Evolutionary conservation across 2,888 invertebrate species (phyloP).

Genomic region (Masnerella sp.): DNA sequence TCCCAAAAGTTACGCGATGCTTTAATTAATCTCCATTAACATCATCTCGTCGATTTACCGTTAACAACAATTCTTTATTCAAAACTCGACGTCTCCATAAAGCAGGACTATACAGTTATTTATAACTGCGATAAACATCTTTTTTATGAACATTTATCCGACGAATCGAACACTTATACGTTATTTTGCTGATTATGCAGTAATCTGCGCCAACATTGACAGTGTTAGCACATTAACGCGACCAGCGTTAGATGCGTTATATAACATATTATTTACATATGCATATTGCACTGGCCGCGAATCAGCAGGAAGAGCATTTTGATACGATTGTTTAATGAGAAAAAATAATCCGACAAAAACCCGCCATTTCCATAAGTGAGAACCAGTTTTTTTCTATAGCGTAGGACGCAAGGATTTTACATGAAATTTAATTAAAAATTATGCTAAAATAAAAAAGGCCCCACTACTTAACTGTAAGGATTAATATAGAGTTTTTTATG

Average conservation of each 20-base stretch:
- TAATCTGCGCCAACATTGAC: conserved; percentile 49
- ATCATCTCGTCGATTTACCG: conserved; percentile 37
- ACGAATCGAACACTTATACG: conserved; percentile 29
- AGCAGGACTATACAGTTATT: conserved; percentile 35
- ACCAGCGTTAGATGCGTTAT: conserved; percentile 34
- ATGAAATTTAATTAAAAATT: too few species aligned
- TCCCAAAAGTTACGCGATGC: conserved; percentile 16
- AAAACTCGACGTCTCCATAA: conserved; percentile 30
- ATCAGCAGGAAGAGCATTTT: conserved; percentile 5
- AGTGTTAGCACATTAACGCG: conserved; percentile 44
- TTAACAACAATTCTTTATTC: conserved; percentile 42
- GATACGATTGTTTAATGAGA: conserved; percentile 19
- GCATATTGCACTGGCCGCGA: conserved; percentile 3
- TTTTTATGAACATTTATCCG: conserved; percentile 45
- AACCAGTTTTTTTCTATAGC: too few species aligned
- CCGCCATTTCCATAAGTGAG: too few species aligned
- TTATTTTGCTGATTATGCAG: conserved; percentile 39
- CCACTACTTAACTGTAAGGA: too few species aligned
- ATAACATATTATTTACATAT: conserved; percentile 39
- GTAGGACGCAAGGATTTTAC: too few species aligned
- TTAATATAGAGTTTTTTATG: too few species aligned
- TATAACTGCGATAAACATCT: conserved; percentile 44
- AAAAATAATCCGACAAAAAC: conserved; percentile 21
- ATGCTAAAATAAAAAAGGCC: too few species aligned
- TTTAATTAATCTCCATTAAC: conserved; percentile 46